Evolutionary conservation across 2,888 invertebrate genomes (phyloP).

Genomic region (Lepidocyrtoides sp.): DNA sequence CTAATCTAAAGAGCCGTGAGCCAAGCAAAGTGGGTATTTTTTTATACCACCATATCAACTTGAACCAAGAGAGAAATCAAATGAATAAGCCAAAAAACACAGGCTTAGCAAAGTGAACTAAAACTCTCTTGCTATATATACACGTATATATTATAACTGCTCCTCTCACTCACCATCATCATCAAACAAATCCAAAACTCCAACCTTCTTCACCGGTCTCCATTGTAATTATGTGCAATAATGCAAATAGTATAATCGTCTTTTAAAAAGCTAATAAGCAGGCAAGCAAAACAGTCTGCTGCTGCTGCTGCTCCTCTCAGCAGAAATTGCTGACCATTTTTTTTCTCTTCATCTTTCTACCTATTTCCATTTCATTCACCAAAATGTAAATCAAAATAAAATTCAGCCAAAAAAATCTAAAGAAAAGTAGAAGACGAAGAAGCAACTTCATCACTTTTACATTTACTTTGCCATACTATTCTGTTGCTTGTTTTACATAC

Average conservation of each 20-base stretch:
- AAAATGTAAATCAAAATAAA: slow-evolving; percentile 27
- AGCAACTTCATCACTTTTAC: background rate
- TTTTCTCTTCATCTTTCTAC: background rate
- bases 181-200: slow-evolving; percentile 60
- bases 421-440: background rate
- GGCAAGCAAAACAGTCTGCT: slow-evolving; percentile 18
- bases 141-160: background rate
- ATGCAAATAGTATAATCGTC: slow-evolving; percentile 83
- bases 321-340: slow-evolving; percentile 24
- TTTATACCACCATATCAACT: slow-evolving; percentile 6
- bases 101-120: background rate
- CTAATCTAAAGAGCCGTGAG: slow-evolving; percentile 55
- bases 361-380: slow-evolving; percentile 60
- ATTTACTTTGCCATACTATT: background rate
- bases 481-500: background rate
- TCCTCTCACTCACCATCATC: slow-evolving; percentile 14
- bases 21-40: slow-evolving; percentile 62
- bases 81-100: background rate
- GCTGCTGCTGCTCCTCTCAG: background rate
- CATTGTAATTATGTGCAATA: slow-evolving; percentile 83
- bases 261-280: slow-evolving; percentile 83
- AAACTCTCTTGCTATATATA: background rate
- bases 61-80: background rate
- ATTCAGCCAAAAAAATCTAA: background rate
- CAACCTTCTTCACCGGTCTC: slow-evolving; percentile 67